Conservation (phyloP, 1,140 invertebrate species). For the Macrobrachium rosenbergii region DNA sequence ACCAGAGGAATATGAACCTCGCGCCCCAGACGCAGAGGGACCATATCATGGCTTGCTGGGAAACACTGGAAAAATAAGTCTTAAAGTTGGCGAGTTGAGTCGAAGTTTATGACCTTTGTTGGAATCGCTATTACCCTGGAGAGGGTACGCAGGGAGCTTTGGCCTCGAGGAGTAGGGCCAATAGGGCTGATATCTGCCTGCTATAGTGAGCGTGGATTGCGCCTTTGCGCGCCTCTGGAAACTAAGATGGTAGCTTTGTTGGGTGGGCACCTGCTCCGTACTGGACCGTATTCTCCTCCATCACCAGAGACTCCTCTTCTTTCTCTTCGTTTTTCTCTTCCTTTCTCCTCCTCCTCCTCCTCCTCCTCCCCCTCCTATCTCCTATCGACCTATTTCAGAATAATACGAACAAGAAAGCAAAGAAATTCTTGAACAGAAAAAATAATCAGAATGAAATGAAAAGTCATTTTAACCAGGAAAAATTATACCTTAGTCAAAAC, state of each 20-base stretch:
- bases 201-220: neutral
- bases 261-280: conserved; percentile 32
- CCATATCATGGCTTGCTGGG: neutral
- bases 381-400: neutral
- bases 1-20: neutral
- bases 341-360: neutral
- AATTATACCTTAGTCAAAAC: no score
- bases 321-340: neutral
- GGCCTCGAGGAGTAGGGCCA: neutral
- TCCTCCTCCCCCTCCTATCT: neutral
- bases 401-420: no score
- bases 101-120: conserved; percentile 57
- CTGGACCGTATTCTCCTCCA: neutral
- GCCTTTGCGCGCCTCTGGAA: conserved; percentile 5
- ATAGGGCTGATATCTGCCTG: neutral
- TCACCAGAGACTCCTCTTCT: neutral
- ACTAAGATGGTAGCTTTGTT: conserved; percentile 47
- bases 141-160: conserved; percentile 4
- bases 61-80: conserved; percentile 48
- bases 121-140: conserved; percentile 49
- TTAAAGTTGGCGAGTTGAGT: conserved; percentile 44
- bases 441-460: no score
- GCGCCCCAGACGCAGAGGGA: neutral
- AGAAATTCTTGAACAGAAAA: no score
- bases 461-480: no score